These are phyloP conservation scores for Pluvialis apricaria DNA, from an alignment of 2,113 vertebrate genomes.

Conservation along the genomic window DNA sequence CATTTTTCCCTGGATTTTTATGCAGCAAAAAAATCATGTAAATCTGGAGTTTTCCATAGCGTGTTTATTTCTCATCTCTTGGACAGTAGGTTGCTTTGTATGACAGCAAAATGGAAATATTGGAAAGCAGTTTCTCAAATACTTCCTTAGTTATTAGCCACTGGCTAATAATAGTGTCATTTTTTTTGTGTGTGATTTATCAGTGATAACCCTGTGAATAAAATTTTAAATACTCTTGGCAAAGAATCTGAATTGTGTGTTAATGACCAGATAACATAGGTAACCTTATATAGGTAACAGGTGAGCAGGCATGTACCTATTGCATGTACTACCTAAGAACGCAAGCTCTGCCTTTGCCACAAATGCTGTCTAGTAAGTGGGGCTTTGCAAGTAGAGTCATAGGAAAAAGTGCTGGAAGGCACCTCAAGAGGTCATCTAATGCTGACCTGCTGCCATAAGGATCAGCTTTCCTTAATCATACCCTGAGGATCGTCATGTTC, in stretches of 20 bases:
- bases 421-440: background rate
- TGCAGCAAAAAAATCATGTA: background rate
- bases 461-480: background rate
- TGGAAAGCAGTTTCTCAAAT: background rate
- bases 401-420: background rate
- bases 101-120: background rate
- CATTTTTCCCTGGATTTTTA: background rate
- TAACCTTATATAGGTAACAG: background rate
- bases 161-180: background rate
- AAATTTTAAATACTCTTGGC: background rate
- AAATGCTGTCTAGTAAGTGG: background rate
- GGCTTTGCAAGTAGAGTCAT: background rate
- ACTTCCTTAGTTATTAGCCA: background rate
- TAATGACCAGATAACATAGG: background rate
- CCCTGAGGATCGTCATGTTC: background rate
- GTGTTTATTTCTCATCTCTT: background rate
- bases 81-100: background rate
- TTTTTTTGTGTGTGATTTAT: background rate
- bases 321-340: background rate
- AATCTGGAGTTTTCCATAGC: background rate
- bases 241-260: background rate
- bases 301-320: background rate
- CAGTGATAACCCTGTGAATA: background rate
- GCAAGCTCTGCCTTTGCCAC: background rate
- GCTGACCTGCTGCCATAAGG: background rate